These are phyloP conservation scores for Syritta pipiens DNA, from an alignment of 2,888 invertebrate species.

Conservation along the genomic window DNA sequence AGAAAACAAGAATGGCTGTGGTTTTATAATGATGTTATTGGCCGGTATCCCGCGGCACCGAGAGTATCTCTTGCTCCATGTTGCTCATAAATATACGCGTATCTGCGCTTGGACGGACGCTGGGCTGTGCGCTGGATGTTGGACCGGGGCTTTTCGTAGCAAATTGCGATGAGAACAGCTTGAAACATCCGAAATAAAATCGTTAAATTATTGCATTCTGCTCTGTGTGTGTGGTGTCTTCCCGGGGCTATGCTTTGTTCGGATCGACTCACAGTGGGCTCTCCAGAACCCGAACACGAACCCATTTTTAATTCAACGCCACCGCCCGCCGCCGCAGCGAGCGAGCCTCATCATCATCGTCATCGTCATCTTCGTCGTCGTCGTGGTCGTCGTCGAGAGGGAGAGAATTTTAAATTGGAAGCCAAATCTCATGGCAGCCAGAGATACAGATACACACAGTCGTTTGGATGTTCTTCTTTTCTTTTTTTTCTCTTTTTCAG, in stretches of 20 bases:
- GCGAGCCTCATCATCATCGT: conserved; percentile 11
- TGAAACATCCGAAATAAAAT: conserved; percentile 61
- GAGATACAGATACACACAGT: conserved; percentile 28
- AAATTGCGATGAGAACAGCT: conserved; percentile 62
- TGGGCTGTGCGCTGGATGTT: background rate
- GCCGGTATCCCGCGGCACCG: conserved; percentile 62
- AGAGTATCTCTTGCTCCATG: conserved; percentile 47
- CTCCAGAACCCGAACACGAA: conserved; percentile 23
- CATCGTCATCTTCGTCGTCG: conserved; percentile 26
- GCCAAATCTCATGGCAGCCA: conserved; percentile 44
- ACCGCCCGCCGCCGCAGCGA: conserved; percentile 40
- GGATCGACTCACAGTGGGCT: conserved; percentile 23
- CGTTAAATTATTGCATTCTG: conserved; percentile 64
- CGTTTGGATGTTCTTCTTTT: no score
- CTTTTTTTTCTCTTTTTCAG: no score
- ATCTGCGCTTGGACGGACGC: conserved; percentile 20
- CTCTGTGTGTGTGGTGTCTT: background rate
- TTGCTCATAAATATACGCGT: conserved; percentile 55
- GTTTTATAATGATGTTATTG: conserved; percentile 69
- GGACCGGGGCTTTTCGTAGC: conserved; percentile 7
- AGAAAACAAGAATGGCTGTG: conserved; percentile 58
- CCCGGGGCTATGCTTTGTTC: conserved; percentile 41
- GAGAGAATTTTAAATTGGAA: conserved; percentile 65
- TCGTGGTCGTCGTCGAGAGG: conserved; percentile 6
- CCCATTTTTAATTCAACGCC: conserved; percentile 66